Base-by-base conservation (phyloP, 1,140 invertebrate genomes). In the Atopsyche davidsoni region DNA sequence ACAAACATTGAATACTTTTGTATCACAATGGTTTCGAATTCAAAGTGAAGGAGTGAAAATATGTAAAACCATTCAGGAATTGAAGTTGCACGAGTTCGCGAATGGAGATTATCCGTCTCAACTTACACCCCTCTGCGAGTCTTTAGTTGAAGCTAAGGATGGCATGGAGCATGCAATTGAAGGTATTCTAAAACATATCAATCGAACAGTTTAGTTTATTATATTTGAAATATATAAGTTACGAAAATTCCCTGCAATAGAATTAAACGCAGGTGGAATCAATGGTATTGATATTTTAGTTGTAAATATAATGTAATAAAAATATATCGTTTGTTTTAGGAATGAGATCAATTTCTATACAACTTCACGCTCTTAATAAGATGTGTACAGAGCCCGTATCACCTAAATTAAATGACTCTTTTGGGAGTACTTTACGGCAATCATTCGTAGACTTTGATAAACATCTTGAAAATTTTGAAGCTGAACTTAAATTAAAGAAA, bases 81-180 rank as follows among this genome's bases (percentile, higher is more conserved):
- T 70, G 25, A 72, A 68, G 28, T 53, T 72, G 17, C 55, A 70
- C 52, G 66, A 70, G 49, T 64, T 51, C 53, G 46, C 60, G 6
- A 59, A 64, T 55, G 62, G 64, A 28, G 67, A 68, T 34, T 72
- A 63, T 53, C 70, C 70, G 16, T 50, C 61, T 16, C 63, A 67
- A 48, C 35, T 67, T 3, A 55, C 59, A 53, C 51, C 59, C 19
- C 41, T 69, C 1, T 65, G 57, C 24, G 61, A 66, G 4, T 55
- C 55, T 32, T 51, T 72, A 10, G 19, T 66, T 18, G 63, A 69
- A 43, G 54, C 57, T 19, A 43, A 60, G 28, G 56, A 63, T 46
- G 45, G 48, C 31, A 40, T 70, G 14, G 58, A 62, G 16, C 53
- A 64, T 60, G 55, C 69, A 49, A 39, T 66, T 31, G 61, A 66